phyloP scores from a whole-genome alignment of 2,797 vertebrate genomes.

The Halcyon badia region DNA sequence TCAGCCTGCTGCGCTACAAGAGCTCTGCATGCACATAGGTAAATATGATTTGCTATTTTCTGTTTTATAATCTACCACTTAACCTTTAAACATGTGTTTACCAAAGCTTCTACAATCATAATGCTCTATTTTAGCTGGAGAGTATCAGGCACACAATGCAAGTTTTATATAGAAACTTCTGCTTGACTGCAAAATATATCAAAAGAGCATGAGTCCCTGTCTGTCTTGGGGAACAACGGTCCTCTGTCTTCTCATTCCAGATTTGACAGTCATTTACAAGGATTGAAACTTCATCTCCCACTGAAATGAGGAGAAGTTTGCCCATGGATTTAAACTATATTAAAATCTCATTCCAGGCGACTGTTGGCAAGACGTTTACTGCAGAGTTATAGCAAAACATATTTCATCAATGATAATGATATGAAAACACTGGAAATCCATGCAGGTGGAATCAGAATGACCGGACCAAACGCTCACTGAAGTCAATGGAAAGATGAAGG shows the following conservation, averaged over 20 bases:
- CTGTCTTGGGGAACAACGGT: fast-evolving
- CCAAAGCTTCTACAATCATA: background rate
- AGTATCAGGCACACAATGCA: background rate
- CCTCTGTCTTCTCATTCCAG: background rate
- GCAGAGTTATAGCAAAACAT: background rate
- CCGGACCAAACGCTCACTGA: background rate
- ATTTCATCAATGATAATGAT: background rate
- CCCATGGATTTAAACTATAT: background rate
- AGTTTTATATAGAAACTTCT: background rate
- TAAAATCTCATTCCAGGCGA: background rate
- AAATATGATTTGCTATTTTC: background rate
- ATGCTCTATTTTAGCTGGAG: background rate
- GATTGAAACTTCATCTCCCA: background rate
- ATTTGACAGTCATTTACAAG: background rate
- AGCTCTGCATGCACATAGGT: background rate
- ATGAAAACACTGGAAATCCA: background rate
- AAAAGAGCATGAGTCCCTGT: background rate
- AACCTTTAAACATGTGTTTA: background rate
- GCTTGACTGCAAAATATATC: background rate
- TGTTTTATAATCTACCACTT: background rate
- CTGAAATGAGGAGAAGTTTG: background rate
- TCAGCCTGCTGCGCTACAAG: background rate
- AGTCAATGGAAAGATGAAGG: background rate
- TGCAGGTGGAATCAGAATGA: background rate
- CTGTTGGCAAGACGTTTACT: background rate